These are phyloP conservation scores for Megathymus violae DNA, from an alignment of 1,140 invertebrate species.

Conservation along the genomic window DNA sequence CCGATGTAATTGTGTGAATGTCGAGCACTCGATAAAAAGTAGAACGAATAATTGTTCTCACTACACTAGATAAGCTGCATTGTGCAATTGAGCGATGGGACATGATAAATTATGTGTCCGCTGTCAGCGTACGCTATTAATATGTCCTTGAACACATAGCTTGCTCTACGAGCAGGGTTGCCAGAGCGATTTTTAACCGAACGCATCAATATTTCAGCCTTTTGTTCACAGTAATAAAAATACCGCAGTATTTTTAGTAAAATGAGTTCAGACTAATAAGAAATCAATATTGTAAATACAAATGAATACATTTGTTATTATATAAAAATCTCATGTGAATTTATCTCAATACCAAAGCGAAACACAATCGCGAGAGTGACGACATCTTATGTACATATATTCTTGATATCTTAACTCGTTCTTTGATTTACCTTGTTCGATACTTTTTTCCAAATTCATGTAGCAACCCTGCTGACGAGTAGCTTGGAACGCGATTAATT, in stretches of 20 bases:
- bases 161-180: conserved; percentile 2
- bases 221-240: too few species aligned
- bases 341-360: too few species aligned
- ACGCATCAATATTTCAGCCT: too few species aligned
- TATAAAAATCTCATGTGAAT: not conserved
- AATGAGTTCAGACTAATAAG: too few species aligned
- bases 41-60: conserved; percentile 72
- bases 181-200: conserved; percentile 23
- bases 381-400: too few species aligned
- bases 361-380: too few species aligned
- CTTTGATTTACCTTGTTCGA: too few species aligned
- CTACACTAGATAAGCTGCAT: conserved; percentile 76
- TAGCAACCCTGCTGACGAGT: conserved; percentile 3
- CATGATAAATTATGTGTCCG: conserved; percentile 65
- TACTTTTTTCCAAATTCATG: too few species aligned
- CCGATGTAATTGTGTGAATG: conserved; percentile 55
- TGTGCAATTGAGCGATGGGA: conserved; percentile 68
- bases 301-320: conserved; percentile 4
- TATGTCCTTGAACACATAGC: conserved; percentile 70
- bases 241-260: too few species aligned
- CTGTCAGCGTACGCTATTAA: conserved; percentile 69
- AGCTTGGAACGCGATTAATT: conserved; percentile 11
- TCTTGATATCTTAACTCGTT: too few species aligned
- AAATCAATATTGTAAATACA: conserved; percentile 13
- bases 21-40: conserved; percentile 54